Evolutionary conservation across 1,140 invertebrate genomes (phyloP).

Genomic region (Sinonovacula constricta): DNA sequence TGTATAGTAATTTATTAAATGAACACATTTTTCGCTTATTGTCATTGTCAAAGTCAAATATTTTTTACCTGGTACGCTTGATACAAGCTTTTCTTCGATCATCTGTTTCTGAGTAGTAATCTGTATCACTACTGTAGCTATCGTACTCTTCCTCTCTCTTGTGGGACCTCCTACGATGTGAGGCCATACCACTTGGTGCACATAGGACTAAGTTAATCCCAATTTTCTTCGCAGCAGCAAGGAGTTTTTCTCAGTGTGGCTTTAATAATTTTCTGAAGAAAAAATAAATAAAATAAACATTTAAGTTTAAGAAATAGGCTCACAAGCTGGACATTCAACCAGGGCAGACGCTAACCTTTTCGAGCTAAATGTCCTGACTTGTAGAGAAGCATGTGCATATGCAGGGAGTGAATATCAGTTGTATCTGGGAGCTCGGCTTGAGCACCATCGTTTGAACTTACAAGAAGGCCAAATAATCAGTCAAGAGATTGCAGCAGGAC

Average conservation of each 20-base stretch:
- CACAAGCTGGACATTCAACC: not conserved
- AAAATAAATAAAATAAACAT: no score
- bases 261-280: no score
- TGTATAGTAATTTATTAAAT: no score
- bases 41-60: no score
- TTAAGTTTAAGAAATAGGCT: not conserved
- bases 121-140: constrained; percentile 76
- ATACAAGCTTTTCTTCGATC: constrained; percentile 77
- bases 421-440: no score
- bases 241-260: no score
- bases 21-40: no score
- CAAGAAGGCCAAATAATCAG: no score
- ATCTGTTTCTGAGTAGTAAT: constrained; percentile 78
- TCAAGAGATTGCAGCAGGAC: no score
- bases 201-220: not conserved
- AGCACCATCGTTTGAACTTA: no score
- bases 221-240: not conserved
- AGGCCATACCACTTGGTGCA: constrained; percentile 57
- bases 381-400: no score
- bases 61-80: constrained; percentile 76
- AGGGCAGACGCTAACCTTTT: not conserved
- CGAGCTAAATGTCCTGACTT: not conserved
- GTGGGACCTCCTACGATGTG: constrained; percentile 47
- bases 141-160: constrained; percentile 67
- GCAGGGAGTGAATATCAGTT: no score